These are phyloP conservation scores for Dicranocentrus wangi DNA, from an alignment of 2,888 invertebrate genomes.

Conservation along the genomic window DNA sequence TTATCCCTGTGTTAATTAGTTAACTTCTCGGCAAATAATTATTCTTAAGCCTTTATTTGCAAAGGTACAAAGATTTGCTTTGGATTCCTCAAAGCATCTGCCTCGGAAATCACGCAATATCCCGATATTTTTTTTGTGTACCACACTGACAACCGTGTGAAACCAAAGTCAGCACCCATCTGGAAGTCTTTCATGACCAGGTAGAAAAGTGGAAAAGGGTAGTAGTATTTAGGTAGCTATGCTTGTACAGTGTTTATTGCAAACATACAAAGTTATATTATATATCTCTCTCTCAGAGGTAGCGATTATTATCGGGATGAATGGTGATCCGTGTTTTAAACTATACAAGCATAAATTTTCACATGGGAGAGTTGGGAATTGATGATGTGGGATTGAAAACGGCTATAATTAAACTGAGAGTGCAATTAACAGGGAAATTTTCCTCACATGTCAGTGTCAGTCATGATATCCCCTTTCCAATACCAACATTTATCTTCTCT, in stretches of 20 bases:
- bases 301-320: too few relatives aligned
- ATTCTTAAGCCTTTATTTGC: constrained; percentile 9
- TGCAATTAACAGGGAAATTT: constrained; percentile 13
- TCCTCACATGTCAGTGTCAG: constrained; percentile 3
- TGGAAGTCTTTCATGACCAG: constrained; percentile 34
- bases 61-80: background rate
- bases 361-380: background rate
- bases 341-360: background rate
- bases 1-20: constrained; percentile 33
- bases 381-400: background rate
- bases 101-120: constrained; percentile 44
- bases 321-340: background rate
- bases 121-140: constrained; percentile 2
- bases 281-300: too few relatives aligned
- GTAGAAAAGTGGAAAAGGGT: too few relatives aligned
- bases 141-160: constrained; percentile 34
- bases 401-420: background rate
- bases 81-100: constrained; percentile 28
- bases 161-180: constrained; percentile 30
- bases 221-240: too few relatives aligned
- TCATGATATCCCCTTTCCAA: too few relatives aligned
- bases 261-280: too few relatives aligned
- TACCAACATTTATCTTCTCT: background rate
- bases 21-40: constrained; percentile 23
- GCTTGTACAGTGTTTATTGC: too few relatives aligned